Percentiles rank a stretch among this genome's conserved stretches.
Conservation (phyloP, 2,797 vertebrate species). For the Lophius americanus region DNA sequence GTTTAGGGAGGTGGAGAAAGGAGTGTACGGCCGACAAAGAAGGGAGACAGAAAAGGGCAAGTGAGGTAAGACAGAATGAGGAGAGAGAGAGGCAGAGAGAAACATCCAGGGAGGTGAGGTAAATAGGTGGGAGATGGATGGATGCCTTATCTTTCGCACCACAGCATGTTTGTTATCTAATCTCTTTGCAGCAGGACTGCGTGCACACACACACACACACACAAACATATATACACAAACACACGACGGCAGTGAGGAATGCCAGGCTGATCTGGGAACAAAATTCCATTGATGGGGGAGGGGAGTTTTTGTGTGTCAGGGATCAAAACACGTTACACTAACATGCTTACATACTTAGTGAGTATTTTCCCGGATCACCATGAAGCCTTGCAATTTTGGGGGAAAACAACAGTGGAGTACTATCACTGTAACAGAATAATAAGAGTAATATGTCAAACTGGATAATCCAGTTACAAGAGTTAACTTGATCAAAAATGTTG, state of each 20-base stretch:
- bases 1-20: not conserved
- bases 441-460: not conserved
- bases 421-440: not conserved
- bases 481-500: too few species aligned
- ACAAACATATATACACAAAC: conserved; percentile 6
- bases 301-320: conserved; percentile 23
- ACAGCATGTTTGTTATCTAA: conserved; percentile 56
- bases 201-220: not conserved
- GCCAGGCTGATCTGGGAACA: conserved; percentile 65
- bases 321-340: conserved; percentile 13
- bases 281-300: conserved; percentile 71
- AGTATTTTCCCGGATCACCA: conserved; percentile 5
- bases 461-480: too few species aligned
- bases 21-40: not conserved
- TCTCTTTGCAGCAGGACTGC: conserved; percentile 43
- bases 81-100: not conserved
- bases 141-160: conserved; percentile 55
- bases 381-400: not conserved
- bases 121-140: conserved; percentile 41
- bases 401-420: not conserved
- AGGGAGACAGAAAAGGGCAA: not conserved
- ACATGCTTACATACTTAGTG: conserved; percentile 7
- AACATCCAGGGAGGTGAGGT: not conserved
- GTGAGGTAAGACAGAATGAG: not conserved
- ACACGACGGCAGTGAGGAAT: conserved; percentile 60